A percentile compares a stretch with the other conserved stretches of the same genome.
Evolutionary conservation across 2,113 vertebrate species (phyloP).

Genomic region (Amphiprion percula): DNA sequence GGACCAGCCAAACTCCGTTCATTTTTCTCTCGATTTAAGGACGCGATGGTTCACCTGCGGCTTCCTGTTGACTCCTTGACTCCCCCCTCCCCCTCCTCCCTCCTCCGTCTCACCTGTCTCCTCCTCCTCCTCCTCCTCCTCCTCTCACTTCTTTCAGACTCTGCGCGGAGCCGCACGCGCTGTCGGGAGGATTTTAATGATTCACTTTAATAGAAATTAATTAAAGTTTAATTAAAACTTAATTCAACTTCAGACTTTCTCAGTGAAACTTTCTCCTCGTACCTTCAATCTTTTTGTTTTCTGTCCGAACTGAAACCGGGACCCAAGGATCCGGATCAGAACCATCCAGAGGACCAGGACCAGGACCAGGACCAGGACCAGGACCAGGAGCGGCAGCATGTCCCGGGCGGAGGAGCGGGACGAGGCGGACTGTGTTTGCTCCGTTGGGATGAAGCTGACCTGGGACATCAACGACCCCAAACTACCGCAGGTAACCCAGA

Average conservation of each 20-base stretch:
- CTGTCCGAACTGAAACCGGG: background rate
- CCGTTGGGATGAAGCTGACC: constrained; percentile 89
- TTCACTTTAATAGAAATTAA: too few species aligned
- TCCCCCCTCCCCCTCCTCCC: too few species aligned
- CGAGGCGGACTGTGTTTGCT: constrained; percentile 63
- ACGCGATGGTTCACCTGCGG: background rate
- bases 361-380: background rate
- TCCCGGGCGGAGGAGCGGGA: constrained; percentile 82
- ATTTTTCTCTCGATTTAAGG: too few species aligned
- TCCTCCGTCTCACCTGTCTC: constrained; percentile 43
- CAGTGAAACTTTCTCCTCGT: background rate
- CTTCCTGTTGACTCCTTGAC: background rate
- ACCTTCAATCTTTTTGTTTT: background rate
- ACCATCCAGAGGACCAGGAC: background rate
- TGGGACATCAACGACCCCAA: constrained; percentile 99
- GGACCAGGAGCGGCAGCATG: constrained; percentile 65
- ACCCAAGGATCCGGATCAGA: background rate
- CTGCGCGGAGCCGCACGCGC: constrained; percentile 41
- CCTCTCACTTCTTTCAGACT: constrained; percentile 52
- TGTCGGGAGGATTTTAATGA: background rate
- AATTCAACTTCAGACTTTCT: background rate
- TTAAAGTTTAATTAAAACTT: too few species aligned
- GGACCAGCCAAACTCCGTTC: too few species aligned
- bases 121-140: background rate
- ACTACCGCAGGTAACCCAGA: constrained; percentile 90